phyloP scores from a whole-genome alignment of 2,797 vertebrate species.

The Streptopelia turtur region DNA sequence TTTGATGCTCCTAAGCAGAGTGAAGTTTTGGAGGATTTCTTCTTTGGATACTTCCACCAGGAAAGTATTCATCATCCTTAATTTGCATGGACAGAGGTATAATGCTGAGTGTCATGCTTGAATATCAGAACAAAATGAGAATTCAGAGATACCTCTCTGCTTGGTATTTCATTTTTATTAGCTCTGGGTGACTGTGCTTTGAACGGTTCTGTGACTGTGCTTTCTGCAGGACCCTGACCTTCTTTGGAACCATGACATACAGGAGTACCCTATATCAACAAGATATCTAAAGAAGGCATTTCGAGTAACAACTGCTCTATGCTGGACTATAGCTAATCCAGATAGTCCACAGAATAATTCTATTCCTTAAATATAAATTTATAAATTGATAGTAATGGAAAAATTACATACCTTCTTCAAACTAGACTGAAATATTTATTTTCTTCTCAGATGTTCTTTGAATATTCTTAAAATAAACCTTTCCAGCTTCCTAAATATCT shows the following conservation, averaged over 20 bases:
- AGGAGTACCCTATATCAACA: background rate
- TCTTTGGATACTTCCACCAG: background rate
- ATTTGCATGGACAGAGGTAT: background rate
- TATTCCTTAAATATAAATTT: background rate
- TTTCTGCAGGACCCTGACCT: background rate
- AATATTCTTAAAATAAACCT: background rate
- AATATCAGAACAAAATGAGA: background rate
- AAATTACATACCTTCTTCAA: background rate
- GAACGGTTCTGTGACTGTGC: background rate
- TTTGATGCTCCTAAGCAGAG: background rate
- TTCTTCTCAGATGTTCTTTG: background rate
- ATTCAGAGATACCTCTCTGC: background rate
- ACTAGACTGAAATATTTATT: background rate
- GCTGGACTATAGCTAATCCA: background rate
- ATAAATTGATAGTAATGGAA: background rate
- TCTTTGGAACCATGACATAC: background rate
- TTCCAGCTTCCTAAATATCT: background rate
- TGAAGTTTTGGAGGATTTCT: fast-evolving
- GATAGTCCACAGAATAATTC: background rate
- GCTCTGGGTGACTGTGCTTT: background rate
- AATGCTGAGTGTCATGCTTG: background rate
- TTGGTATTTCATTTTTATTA: background rate
- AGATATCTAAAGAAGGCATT: background rate
- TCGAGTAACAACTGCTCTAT: background rate
- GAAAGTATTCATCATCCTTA: background rate